phyloP scores from a whole-genome alignment of 2,113 vertebrate genomes.

The Passer montanus region DNA sequence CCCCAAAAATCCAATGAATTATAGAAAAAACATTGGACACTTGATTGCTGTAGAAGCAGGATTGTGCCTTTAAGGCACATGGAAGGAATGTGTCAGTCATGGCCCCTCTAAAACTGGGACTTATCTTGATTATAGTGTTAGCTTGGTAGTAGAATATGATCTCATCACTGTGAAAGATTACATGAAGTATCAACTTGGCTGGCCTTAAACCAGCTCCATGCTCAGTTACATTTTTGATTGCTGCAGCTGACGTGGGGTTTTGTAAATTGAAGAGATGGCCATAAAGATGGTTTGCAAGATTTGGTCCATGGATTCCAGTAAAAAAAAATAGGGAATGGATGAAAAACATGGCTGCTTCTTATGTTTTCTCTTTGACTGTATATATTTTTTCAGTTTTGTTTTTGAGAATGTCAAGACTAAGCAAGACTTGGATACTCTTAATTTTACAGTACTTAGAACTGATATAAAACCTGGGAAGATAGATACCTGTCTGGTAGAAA shows the following conservation, averaged over 20 bases:
- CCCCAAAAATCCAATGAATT: not conserved
- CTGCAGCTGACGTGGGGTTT: slow-evolving; percentile 42
- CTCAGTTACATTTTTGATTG: slow-evolving; percentile 57
- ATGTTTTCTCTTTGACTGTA: not conserved
- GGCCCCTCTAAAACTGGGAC: slow-evolving; percentile 9
- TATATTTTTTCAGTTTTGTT: not conserved
- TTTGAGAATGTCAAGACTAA: slow-evolving; percentile 6
- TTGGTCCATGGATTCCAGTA: not conserved
- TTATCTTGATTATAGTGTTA: slow-evolving; percentile 64
- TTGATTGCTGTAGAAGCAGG: not conserved
- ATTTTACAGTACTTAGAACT: not conserved
- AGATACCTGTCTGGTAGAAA: not conserved
- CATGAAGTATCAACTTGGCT: slow-evolving; percentile 67
- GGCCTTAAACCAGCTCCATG: slow-evolving; percentile 48
- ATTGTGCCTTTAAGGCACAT: slow-evolving; percentile 25
- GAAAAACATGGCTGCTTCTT: not conserved
- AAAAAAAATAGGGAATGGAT: not conserved
- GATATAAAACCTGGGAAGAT: not conserved
- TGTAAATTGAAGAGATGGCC: slow-evolving; percentile 57
- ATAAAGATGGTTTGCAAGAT: slow-evolving; percentile 59
- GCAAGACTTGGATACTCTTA: not conserved
- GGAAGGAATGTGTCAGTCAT: slow-evolving; percentile 15
- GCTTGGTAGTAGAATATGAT: slow-evolving; percentile 65
- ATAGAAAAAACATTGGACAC: not conserved
- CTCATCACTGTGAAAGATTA: slow-evolving; percentile 69